Evolutionary conservation across 2,113 vertebrate genomes (phyloP).

Genomic region (Pionites leucogaster): DNA sequence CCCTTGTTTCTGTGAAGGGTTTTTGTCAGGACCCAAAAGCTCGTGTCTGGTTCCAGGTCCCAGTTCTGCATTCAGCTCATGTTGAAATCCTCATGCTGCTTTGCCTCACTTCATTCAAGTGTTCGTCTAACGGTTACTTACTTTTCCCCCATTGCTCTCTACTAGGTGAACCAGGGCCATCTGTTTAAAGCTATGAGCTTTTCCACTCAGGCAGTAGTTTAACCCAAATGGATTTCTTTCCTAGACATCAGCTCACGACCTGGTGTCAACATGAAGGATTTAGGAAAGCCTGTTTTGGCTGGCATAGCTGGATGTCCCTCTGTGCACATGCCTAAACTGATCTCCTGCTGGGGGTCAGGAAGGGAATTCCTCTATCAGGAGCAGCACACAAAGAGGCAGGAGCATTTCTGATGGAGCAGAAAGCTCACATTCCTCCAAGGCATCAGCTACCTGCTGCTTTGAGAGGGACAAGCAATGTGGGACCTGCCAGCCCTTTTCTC

Average conservation of each 20-base stretch:
- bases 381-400: neutral
- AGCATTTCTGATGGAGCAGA: neutral
- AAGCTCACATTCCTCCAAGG: slow-evolving; percentile 16
- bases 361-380: slow-evolving; percentile 5
- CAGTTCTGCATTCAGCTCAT: neutral
- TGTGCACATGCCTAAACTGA: slow-evolving; percentile 29
- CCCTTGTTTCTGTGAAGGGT: neutral
- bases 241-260: neutral
- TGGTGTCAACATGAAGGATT: neutral
- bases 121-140: neutral
- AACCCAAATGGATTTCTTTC: neutral
- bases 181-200: neutral
- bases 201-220: neutral
- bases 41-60: neutral
- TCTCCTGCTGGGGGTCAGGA: slow-evolving; percentile 12
- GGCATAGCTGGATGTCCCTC: neutral
- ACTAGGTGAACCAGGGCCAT: neutral
- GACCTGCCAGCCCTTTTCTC: neutral
- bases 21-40: neutral
- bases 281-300: slow-evolving; percentile 35
- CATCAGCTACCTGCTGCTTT: neutral
- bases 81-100: neutral
- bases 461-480: accelerated
- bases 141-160: neutral
- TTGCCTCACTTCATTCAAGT: neutral